phyloP scores from a whole-genome alignment of 30 jellyfish, hydroid and myxozoan genomes.

The Chironex yamaguchii region DNA sequence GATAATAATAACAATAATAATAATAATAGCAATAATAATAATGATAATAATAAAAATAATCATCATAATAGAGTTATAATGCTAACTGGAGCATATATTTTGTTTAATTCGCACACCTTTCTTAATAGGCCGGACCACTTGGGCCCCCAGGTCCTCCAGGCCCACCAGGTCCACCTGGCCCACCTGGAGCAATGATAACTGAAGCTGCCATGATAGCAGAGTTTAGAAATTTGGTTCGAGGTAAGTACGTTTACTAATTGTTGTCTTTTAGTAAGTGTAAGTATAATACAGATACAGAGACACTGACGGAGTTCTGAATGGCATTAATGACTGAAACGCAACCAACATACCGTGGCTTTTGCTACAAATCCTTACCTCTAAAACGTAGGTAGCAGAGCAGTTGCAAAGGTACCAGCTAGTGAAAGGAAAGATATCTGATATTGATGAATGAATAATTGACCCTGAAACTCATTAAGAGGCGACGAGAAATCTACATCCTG shows the following conservation, averaged over 20 bases:
- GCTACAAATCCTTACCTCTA: too few species aligned
- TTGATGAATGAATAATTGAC: too few species aligned
- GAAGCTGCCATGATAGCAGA: conserved; percentile 89
- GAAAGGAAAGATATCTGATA: too few species aligned
- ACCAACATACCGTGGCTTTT: too few species aligned
- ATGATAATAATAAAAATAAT: too few species aligned
- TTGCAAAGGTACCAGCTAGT: too few species aligned
- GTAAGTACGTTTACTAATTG: not conserved
- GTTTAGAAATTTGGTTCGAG: conserved; percentile 75
- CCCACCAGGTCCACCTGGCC: conserved; percentile 90
- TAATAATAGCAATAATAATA: not conserved
- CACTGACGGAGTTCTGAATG: not conserved
- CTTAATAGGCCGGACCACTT: conserved; percentile 10
- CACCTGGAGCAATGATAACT: conserved; percentile 80
- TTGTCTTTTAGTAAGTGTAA: not conserved
- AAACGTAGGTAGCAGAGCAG: too few species aligned
- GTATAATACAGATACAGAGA: not conserved
- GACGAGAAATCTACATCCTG: too few species aligned
- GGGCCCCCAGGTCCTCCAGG: conserved; percentile 94
- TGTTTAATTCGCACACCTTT: not conserved
- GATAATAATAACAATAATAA: too few species aligned
- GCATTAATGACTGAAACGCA: too few species aligned
- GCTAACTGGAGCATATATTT: not conserved
- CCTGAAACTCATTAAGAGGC: too few species aligned
- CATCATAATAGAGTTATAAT: too few species aligned